Base-by-base conservation (phyloP, 2,797 vertebrate species). In the Sebastes miniatus region DNA sequence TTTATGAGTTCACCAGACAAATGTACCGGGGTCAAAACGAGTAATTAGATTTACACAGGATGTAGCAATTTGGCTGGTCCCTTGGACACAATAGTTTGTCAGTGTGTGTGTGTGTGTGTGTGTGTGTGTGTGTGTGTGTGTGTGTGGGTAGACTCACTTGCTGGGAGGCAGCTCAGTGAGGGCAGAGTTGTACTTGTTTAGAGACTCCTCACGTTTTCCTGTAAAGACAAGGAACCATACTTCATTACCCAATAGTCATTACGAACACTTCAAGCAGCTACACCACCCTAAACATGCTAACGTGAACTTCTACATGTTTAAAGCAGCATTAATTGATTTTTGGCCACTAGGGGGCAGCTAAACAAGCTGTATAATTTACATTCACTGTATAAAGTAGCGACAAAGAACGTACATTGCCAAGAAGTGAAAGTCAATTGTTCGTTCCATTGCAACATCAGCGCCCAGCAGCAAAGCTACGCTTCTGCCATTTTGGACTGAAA, bases 121-220 rank as follows among this genome's bases (percentile, higher is more conserved):
- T 50, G 83, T 69, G n/a, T 63, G 70, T 68, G 61, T 52, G 68
- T 3, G 11, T 36, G 74, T 69, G n/a, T 67, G 66, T 71, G 65
- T 52, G 57, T n/a, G 58, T 22, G 39, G n/a, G 70, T 70, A 6
- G 10, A 85, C 92, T 94, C 88, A 96, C 96, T 91, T 96, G 22
- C 85, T 89, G 69, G 91, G 74, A 32, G 93, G 93, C 56, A 92
- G 76, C 76, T 96, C 95, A 52, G 91, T 91, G 52, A 93, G 91
- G 24, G 91, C 84, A 63, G 93, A 82, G 81, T 91, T 95, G 71
- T 92, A 93, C 83, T 93, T 92, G 86, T 94, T 94, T 18, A 92
- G 65, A 81, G 87, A 90, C 69, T 94, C 95, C 65, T 95, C 95
- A 31, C 86, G 93, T 83, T 93, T 96, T 74, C 94, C 96, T 96